Evolutionary conservation across 1,140 invertebrate species (phyloP).

Genomic region (Brachionus plicatilis): DNA sequence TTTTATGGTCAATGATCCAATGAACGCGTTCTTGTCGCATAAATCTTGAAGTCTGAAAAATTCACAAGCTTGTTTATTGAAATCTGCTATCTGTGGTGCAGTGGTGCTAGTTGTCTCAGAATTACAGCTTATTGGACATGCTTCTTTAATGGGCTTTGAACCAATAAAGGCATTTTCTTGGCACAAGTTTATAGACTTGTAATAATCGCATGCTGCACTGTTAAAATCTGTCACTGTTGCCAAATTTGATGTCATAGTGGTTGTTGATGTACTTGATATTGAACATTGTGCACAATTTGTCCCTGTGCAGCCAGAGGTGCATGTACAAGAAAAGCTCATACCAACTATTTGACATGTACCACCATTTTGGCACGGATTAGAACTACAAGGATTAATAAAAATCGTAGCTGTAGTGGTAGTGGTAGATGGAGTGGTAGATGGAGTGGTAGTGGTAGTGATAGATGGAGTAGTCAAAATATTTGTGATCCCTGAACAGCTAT

Average conservation of each 20-base stretch:
- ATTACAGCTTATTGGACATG: neutral
- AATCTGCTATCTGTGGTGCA: neutral
- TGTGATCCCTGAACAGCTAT: neutral
- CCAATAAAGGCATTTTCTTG: neutral
- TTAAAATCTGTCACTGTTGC: neutral
- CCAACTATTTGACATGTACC: neutral
- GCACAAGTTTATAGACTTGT: neutral
- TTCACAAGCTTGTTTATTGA: neutral
- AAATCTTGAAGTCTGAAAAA: neutral
- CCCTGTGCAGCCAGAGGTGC: neutral
- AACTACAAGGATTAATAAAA: neutral
- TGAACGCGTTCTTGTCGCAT: neutral
- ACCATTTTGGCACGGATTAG: neutral
- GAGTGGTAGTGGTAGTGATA: neutral
- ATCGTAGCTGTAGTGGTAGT: neutral
- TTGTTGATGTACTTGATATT: neutral
- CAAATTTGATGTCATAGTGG: neutral
- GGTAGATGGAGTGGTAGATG: neutral
- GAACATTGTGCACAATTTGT: neutral
- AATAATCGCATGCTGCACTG: neutral
- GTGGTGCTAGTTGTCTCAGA: neutral
- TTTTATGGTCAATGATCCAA: neutral
- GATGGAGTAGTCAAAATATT: neutral
- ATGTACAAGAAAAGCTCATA: neutral
- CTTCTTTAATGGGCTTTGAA: neutral